Evolutionary conservation across 2,888 invertebrate genomes (phyloP).

Genomic region (Ischnus inquisitorius): DNA sequence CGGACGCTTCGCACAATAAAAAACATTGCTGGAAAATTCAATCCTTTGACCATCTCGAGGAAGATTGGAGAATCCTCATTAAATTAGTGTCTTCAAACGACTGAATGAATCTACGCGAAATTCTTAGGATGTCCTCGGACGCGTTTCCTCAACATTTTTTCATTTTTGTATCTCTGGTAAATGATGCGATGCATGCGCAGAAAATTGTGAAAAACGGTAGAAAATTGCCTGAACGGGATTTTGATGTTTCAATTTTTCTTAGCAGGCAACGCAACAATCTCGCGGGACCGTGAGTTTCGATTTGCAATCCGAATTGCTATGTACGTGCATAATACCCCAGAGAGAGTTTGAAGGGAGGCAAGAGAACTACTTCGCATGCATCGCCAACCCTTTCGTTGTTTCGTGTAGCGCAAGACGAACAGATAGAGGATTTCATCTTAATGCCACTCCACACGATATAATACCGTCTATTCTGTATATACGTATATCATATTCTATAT

Average conservation of each 20-base stretch:
- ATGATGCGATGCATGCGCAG: not conserved
- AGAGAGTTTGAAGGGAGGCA: constrained; percentile 41
- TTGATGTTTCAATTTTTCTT: not conserved
- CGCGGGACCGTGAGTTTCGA: not conserved
- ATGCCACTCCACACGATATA: constrained; percentile 66
- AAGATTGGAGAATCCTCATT: not conserved
- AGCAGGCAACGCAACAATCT: not conserved
- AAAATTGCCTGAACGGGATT: not conserved
- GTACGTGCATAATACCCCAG: constrained; percentile 38
- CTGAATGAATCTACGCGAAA: not conserved
- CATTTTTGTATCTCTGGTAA: not conserved
- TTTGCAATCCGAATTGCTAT: constrained; percentile 49
- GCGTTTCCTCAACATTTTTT: not conserved
- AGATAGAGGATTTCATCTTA: constrained; percentile 60
- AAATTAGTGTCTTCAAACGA: not conserved
- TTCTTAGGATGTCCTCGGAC: not conserved
- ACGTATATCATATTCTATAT: too few species aligned
- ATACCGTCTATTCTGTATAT: constrained; percentile 43
- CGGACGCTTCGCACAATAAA: constrained; percentile 21
- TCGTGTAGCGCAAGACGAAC: constrained; percentile 67
- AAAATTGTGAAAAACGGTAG: not conserved
- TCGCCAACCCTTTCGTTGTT: constrained; percentile 80
- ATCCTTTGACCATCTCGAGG: not conserved
- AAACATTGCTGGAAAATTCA: constrained; percentile 6
- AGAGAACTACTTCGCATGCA: constrained; percentile 78